Evolutionary conservation across 2,888 invertebrate species (phyloP), one percentile per base, ranked within the genome.

Genomic region (Drosophila prolongata): DNA sequence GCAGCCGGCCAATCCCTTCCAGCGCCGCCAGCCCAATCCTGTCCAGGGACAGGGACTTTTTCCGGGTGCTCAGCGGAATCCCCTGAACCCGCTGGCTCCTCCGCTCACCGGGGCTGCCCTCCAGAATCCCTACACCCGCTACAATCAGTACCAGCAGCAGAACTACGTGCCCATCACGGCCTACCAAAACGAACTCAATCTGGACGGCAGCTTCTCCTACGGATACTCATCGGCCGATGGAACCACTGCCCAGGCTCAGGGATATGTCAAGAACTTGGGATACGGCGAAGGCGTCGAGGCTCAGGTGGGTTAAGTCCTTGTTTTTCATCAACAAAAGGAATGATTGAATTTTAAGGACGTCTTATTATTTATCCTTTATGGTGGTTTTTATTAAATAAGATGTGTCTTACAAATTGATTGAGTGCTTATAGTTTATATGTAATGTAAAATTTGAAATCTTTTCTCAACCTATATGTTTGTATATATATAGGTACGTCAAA

Each of bases 151-250:
- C 44, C 89, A 90, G 37, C 77, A 90, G 49, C 90, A 90, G 75
- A 91, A 92, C 65, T 92, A 89, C 62, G 91, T 92, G 8, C 92
- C 92, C 56, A 92, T 93, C 11, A 92, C 92, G 24, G 91, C 92
- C 34, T 92, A 92, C 72, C 92, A 92, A 54, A 92, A 92, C 69
- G 93, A 92, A 37, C 76, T 92, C 10, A 92, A 92, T 56, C 90
- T 91, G 65, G 92, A 92, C 62, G 92, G 92, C 13, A 92, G 92
- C 58, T 92, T 92, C 75, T 84, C 90, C 6, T 93, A 90, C 80
- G 96, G 96, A 89, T 96, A 95, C 87, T 93, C 95, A 47, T 95
- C 96, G 47, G 96, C 95, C 40, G 96, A 96, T 91, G 96, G 96
- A 52, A 96, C 96, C 79, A 95, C 95, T 84, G 96, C 95, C 6